A percentile compares a stretch with the other conserved stretches of the same genome.
phyloP scores from a whole-genome alignment of 2,113 vertebrate species.

The Gasterosteus aculeatus region DNA sequence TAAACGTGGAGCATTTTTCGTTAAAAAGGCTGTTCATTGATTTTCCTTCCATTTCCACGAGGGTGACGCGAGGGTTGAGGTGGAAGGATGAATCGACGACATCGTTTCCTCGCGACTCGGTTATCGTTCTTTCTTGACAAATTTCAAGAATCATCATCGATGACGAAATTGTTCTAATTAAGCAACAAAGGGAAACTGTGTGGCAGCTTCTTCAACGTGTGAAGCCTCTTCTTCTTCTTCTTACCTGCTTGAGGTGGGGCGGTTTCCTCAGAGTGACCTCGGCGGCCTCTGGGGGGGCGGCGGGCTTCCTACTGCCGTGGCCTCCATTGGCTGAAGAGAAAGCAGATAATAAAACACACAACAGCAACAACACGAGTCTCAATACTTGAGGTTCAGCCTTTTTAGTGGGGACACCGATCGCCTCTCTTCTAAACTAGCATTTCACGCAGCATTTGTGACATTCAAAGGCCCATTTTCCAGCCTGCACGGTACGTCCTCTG shows the following conservation, averaged over 20 bases:
- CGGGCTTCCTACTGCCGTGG: conserved; percentile 7
- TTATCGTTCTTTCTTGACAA: too few species aligned
- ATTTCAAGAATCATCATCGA: too few species aligned
- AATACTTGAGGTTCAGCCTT: not conserved
- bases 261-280: conserved; percentile 46
- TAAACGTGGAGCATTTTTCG: not conserved
- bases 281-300: not conserved
- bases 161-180: too few species aligned
- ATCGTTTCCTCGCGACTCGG: too few species aligned
- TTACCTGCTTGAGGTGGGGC: conserved; percentile 43
- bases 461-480: not conserved
- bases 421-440: not conserved
- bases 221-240: not conserved
- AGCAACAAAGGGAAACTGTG: too few species aligned
- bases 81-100: not conserved
- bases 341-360: conserved; percentile 1
- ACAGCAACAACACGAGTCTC: too few species aligned
- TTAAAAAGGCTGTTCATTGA: not conserved
- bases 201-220: not conserved
- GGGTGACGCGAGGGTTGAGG: not conserved
- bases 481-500: not conserved
- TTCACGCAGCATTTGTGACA: not conserved
- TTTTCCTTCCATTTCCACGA: too few species aligned
- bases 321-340: conserved; percentile 36
- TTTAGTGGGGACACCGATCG: not conserved